A percentile compares a stretch with the other conserved stretches of the same genome.
These are phyloP conservation scores for Argyrosomus regius DNA, from an alignment of 2,797 vertebrate genomes.

Conservation along the genomic window DNA sequence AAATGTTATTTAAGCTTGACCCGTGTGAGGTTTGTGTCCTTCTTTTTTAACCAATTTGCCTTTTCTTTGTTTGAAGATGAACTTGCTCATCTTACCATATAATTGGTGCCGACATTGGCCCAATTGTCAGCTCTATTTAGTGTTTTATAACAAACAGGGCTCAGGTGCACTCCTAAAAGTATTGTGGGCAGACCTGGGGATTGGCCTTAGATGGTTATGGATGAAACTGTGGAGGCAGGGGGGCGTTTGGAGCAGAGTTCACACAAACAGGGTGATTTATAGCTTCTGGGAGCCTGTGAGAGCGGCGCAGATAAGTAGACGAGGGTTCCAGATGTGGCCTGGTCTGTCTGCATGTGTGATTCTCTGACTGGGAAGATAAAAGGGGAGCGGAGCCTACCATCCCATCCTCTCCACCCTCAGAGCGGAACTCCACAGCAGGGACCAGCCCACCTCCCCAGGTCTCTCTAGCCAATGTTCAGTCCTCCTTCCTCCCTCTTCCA, in stretches of 20 bases:
- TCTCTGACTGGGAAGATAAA: constrained; percentile 68
- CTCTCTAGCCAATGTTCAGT: constrained; percentile 18
- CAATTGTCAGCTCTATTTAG: not conserved
- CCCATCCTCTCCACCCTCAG: constrained; percentile 46
- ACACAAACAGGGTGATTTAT: constrained; percentile 72
- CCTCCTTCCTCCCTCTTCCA: constrained; percentile 15
- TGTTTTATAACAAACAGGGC: constrained; percentile 30
- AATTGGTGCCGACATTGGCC: not conserved
- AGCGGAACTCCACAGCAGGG: constrained; percentile 53
- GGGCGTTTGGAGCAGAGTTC: constrained; percentile 41
- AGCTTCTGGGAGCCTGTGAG: constrained; percentile 56
- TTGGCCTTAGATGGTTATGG: constrained; percentile 45
- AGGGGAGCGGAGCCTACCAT: constrained; percentile 49
- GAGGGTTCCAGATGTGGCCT: constrained; percentile 76
- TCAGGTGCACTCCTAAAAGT: constrained; percentile 52
- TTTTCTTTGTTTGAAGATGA: not conserved
- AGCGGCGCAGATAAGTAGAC: constrained; percentile 63
- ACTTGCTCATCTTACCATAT: not conserved
- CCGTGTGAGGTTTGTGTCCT: not conserved
- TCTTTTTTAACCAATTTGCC: not conserved
- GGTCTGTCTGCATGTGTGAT: constrained; percentile 60
- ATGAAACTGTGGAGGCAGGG: constrained; percentile 27
- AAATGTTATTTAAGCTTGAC: not conserved
- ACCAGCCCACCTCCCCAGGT: constrained; percentile 27
- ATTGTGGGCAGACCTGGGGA: constrained; percentile 11